Base-by-base conservation (phyloP, 37 sponge, comb jelly and placozoan genomes). In the Spongilla lacustris region DNA sequence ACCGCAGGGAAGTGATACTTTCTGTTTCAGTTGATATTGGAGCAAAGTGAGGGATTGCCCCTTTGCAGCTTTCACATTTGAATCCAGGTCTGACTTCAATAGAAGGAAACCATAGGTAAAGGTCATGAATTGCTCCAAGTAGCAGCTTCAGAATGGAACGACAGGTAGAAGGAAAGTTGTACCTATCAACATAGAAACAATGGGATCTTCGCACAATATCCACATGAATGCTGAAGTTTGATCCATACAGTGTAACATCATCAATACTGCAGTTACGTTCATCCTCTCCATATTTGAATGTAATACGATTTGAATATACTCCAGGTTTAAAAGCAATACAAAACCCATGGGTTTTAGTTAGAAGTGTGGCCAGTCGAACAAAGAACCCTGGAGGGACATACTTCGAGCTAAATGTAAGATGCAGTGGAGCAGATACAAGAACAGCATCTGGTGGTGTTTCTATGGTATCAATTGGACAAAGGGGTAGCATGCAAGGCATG, bases 321-420 rank as follows among this genome's bases (percentile, higher is more conserved):
- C 69, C 77, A 13, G 66, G 48, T 2, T 73, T 35, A 36, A 90
- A 90, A 24, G 27, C n/a, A 10, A 84, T 24, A 24, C 36, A 0
- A 27, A 14, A 75, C 2, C 31, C 32, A 4, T 1, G 1, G 11
- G 67, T 26, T 19, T 41, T 82, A 14, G 84, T 38, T 4, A 89
- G 69, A 28, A 80, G 0, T 35, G 80, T 69, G 22, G 78, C 89
- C 8, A 89, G 50, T 26, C 89, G 84, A 73, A 41, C 84, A 66
- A 89, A 84, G 69, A 67, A 89, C n/a, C 89, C 86, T 49, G 86
- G 91, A 28, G 91, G 91, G 6, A 91, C 83, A 71, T 80, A 81
- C 0, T n/a, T 27, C 4, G 67, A 71, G 19, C 31, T 78, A 72
- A 91, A 91, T 21, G 28, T 6, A 13, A 91, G 23, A 29, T 77